Percentiles rank a stretch among this genome's conserved stretches.
Conservation (phyloP, 2,797 vertebrate genomes). For the Nyctibius grandis region DNA sequence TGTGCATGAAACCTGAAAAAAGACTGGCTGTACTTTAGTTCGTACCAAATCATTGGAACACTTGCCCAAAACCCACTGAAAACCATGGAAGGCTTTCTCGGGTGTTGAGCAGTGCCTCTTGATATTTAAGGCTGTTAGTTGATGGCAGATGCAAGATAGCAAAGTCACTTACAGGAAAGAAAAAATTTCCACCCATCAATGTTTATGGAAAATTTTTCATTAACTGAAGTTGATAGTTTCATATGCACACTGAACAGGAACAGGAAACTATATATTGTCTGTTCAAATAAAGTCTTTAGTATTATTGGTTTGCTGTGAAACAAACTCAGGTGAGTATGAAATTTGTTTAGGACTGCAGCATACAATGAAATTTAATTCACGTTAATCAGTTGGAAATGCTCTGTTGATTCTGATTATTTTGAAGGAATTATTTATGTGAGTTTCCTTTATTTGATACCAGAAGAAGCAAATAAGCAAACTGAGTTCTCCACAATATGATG, state of each 20-base stretch:
- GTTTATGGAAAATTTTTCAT: slow-evolving; percentile 8
- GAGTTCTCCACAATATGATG: not conserved
- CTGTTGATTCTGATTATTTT: slow-evolving; percentile 41
- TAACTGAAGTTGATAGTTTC: slow-evolving; percentile 28
- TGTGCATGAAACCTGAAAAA: not conserved
- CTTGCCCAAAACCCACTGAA: not conserved
- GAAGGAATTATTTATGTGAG: slow-evolving; percentile 32
- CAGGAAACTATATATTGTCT: slow-evolving; percentile 13
- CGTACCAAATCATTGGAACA: not conserved
- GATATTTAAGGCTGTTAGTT: not conserved
- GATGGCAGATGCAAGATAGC: not conserved
- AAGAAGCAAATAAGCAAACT: not conserved
- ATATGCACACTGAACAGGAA: slow-evolving; percentile 5
- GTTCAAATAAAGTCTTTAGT: slow-evolving; percentile 36
- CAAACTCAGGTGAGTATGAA: slow-evolving; percentile 61
- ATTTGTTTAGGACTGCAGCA: slow-evolving; percentile 31
- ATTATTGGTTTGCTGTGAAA: slow-evolving; percentile 50
- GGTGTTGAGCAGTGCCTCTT: not conserved
- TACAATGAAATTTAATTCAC: slow-evolving; percentile 37
- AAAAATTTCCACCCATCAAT: not conserved
- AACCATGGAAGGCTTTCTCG: not conserved
- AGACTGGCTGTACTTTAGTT: not conserved
- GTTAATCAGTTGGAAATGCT: slow-evolving; percentile 51
- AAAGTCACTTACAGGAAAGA: slow-evolving; percentile 12
- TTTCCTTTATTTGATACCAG: not conserved